These are phyloP conservation scores for Steinernema feltiae DNA, from an alignment of 1,140 invertebrate genomes.

Conservation along the genomic window DNA sequence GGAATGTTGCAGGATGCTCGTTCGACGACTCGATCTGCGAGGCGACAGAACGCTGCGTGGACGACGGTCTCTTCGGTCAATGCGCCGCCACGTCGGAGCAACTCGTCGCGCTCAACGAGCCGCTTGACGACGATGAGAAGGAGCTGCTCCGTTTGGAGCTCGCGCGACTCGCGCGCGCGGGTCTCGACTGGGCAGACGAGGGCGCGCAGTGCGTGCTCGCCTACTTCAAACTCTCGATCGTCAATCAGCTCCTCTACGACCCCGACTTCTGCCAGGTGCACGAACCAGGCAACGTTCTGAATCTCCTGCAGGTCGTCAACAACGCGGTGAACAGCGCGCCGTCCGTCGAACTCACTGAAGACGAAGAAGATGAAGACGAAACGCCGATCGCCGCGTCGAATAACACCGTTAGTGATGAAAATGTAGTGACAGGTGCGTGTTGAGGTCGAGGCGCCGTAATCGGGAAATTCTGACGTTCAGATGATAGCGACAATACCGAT, in stretches of 20 bases:
- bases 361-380: constrained; percentile 15
- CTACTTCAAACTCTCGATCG: constrained; percentile 42
- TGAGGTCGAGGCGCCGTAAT: too few relatives aligned
- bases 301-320: constrained; percentile 33
- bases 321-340: constrained; percentile 20
- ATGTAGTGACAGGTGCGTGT: not conserved
- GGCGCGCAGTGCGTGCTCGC: constrained; percentile 37
- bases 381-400: not conserved
- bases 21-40: constrained; percentile 17
- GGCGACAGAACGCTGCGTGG: constrained; percentile 4
- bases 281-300: constrained; percentile 33
- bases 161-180: constrained; percentile 22
- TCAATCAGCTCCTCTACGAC: constrained; percentile 38
- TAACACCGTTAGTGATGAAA: not conserved
- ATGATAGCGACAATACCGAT: not conserved
- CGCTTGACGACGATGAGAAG: constrained; percentile 31
- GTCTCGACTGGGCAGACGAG: constrained; percentile 31
- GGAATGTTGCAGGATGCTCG: not conserved
- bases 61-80: constrained; percentile 39
- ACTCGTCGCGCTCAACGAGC: constrained; percentile 21
- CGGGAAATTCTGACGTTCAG: too few relatives aligned
- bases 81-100: constrained; percentile 22
- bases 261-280: constrained; percentile 38
- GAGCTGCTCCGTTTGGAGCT: constrained; percentile 33
- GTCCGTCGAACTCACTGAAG: constrained; percentile 1